Base-by-base conservation (phyloP, 2,888 invertebrate species). In the Vanessa cardui region DNA sequence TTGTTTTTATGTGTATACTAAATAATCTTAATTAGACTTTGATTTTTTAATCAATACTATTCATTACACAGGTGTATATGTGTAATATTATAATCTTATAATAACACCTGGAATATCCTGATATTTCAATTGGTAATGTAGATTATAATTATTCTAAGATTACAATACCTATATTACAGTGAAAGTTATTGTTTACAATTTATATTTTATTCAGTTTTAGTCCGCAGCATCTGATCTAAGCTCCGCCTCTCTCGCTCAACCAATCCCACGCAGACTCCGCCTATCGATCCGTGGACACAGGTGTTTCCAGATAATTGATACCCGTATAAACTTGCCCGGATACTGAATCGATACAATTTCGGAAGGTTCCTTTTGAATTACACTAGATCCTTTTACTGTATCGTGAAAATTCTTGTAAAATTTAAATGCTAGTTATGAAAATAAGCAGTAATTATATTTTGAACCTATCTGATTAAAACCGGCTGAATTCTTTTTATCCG, bases 241-340 rank as follows among this genome's bases (percentile, higher is more conserved):
- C 77, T 74, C 84, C 85, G 83, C 87, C 88, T 86, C 86, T 82
- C 47, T 66, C 64, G 54, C 54, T 58, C 74, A 72, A 72, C 89
- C 91, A 90, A 90, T 89, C 84, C 82, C 72, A 68, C 66, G 59
- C 39, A 77, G 78, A 79, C 88, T 79, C 87, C 89, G 90, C 90
- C 90, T 85, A 87, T 86, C 78, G 85, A 87, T 87, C 84, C 79
- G 73, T 74, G 77, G 71, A 62, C 88, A 74, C 90, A 91, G 91
- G 87, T 91, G 91, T 73, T 80, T 72, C 76, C 62, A 72, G 78
- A 79, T 84, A 89, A 89, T 89, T 85, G 88, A 83, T 63, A 73
- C 64, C 70, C 68, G 76, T 76, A 79, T 79, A 78, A 73, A 73
- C 78, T 71, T 72, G 72, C 64, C 64, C 67, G 62, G 69, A 75